phyloP scores from a whole-genome alignment of 2,113 vertebrate genomes.

The Pteruthius melanotis region DNA sequence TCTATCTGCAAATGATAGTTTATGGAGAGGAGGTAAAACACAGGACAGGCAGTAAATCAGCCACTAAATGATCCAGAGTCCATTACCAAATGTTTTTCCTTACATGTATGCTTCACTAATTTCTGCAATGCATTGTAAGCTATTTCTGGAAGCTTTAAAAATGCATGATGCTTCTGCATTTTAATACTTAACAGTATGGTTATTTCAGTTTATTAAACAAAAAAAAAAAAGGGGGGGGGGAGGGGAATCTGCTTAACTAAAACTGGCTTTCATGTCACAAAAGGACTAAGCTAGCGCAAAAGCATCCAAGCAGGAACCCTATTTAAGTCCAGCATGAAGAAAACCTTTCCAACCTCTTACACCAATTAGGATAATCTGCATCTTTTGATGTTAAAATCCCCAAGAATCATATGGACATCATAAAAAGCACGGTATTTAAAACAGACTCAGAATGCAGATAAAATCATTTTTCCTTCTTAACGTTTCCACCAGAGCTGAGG shows the following conservation, averaged over 20 bases:
- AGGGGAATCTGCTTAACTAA: neutral
- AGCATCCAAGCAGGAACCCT: constrained; percentile 8
- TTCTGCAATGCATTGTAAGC: constrained; percentile 27
- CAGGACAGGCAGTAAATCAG: constrained; percentile 32
- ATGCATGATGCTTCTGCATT: constrained; percentile 31
- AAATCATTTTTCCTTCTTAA: constrained; percentile 1
- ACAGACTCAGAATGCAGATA: constrained; percentile 33
- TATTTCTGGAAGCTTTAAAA: constrained; percentile 65
- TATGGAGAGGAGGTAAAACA: neutral
- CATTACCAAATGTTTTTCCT: constrained; percentile 44
- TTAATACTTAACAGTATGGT: constrained; percentile 49
- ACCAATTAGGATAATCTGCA: constrained; percentile 55
- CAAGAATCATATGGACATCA: constrained; percentile 57
- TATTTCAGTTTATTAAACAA: constrained; percentile 50
- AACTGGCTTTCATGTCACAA: constrained; percentile 22
- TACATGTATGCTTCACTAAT: constrained; percentile 36
- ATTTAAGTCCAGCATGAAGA: constrained; percentile 35
- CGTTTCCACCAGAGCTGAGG: neutral
- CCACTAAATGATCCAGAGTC: constrained; percentile 15
- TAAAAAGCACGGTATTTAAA: constrained; percentile 56
- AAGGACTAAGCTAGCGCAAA: constrained; percentile 10
- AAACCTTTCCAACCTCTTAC: constrained; percentile 40
- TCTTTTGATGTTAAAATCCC: constrained; percentile 52
- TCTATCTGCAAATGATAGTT: neutral
- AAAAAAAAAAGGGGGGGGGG: neutral